Evolutionary conservation across 2,797 vertebrate genomes (phyloP).

Genomic region (Fringilla coelebs): DNA sequence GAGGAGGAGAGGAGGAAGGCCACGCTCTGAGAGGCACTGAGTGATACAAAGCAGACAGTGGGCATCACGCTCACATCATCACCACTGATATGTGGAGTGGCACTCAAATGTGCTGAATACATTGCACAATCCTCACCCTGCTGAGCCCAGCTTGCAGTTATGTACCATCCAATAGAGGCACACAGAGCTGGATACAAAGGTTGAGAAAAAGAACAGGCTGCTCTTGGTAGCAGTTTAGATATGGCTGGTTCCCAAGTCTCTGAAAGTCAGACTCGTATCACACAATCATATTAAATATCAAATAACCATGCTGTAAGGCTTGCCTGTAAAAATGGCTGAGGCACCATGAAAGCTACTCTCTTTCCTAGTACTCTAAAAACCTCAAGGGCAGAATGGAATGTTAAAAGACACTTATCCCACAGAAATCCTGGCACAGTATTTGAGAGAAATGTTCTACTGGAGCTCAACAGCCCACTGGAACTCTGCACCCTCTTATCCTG

Average conservation of each 20-base stretch:
- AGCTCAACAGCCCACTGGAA: background rate
- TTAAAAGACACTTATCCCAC: background rate
- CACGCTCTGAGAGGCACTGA: background rate
- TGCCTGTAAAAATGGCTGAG: background rate
- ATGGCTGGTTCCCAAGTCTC: background rate
- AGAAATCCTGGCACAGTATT: background rate
- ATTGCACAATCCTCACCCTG: background rate
- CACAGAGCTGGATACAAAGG: background rate
- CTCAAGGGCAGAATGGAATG: background rate
- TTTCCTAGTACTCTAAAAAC: background rate
- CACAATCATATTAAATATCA: background rate
- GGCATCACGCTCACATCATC: constrained; percentile 2
- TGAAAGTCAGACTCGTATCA: background rate
- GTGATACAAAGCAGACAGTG: background rate
- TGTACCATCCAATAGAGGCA: background rate
- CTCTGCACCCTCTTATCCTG: background rate
- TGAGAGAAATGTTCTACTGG: background rate
- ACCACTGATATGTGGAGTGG: background rate
- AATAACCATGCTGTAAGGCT: background rate
- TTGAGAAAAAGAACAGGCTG: background rate
- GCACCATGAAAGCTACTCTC: background rate
- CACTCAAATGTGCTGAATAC: constrained; percentile 1
- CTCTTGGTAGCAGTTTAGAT: constrained; percentile 1
- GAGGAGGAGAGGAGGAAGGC: background rate
- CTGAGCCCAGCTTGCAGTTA: background rate